Evolutionary conservation across 30 jellyfish, hydroid and myxozoan species (phyloP).

Genomic region (Catostylus mosaicus): DNA sequence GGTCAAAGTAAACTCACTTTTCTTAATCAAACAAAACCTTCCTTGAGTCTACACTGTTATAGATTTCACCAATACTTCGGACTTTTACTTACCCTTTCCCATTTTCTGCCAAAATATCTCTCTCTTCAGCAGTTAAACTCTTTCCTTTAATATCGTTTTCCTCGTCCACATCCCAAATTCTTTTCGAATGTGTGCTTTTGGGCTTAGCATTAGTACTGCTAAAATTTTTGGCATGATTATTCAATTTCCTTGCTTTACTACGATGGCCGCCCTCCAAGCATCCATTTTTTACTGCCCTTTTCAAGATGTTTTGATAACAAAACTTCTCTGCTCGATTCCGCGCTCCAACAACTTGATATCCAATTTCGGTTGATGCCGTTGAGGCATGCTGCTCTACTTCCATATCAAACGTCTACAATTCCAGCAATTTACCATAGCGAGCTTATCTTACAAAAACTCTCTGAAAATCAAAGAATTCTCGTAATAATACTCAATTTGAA

Average conservation of each 20-base stretch:
- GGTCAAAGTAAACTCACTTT: too few relatives aligned
- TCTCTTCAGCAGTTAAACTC: neutral
- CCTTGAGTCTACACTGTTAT: too few relatives aligned
- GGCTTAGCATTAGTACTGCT: neutral
- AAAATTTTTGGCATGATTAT: neutral
- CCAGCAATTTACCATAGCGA: constrained; percentile 22
- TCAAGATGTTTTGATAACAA: neutral
- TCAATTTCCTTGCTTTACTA: neutral
- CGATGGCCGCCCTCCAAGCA: neutral
- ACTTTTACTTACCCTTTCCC: neutral
- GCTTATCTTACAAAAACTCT: constrained; percentile 4
- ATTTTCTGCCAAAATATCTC: neutral
- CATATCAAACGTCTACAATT: constrained; percentile 20
- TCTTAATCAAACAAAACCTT: too few relatives aligned
- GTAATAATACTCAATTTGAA: neutral
- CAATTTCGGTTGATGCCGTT: constrained; percentile 9
- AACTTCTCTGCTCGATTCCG: neutral
- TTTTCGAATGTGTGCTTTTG: constrained; percentile 2
- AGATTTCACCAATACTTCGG: too few relatives aligned
- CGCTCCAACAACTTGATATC: constrained; percentile 9
- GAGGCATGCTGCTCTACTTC: constrained; percentile 23
- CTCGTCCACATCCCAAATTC: neutral
- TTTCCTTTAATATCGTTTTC: neutral
- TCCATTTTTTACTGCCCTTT: constrained; percentile 18
- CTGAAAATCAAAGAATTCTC: neutral